phyloP scores from a whole-genome alignment of 2,113 vertebrate genomes.

The Scortum barcoo region DNA sequence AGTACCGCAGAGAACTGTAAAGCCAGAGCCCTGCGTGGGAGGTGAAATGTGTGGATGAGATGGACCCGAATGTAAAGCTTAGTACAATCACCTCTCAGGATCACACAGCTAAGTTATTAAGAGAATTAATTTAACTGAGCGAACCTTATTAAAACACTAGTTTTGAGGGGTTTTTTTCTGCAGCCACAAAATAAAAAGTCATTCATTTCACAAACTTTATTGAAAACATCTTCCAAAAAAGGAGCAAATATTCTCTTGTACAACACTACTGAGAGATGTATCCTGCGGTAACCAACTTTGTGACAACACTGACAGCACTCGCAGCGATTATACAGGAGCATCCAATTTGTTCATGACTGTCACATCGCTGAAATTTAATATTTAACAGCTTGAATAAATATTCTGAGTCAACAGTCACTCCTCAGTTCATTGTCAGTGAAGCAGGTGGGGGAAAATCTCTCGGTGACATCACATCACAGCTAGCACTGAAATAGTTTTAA shows the following conservation, averaged over 20 bases:
- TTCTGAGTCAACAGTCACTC: constrained; percentile 15
- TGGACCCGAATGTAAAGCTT: constrained; percentile 5
- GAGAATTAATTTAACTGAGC: not conserved
- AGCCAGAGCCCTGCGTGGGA: constrained; percentile 10
- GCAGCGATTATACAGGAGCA: constrained; percentile 33
- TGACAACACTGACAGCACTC: constrained; percentile 20
- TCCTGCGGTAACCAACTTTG: constrained; percentile 3
- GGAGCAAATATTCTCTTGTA: not conserved
- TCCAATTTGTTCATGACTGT: constrained; percentile 48
- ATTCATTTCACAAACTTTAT: not conserved
- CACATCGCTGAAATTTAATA: constrained; percentile 16
- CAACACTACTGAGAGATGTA: constrained; percentile 10
- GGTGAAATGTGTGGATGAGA: constrained; percentile 53
- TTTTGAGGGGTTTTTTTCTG: too few species aligned
- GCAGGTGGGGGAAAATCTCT: constrained; percentile 35
- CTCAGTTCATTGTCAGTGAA: not conserved
- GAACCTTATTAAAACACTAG: constrained; percentile 1
- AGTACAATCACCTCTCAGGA: constrained; percentile 26
- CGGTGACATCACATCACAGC: not conserved
- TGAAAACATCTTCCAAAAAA: not conserved
- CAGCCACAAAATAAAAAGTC: not conserved
- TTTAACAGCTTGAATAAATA: constrained; percentile 18
- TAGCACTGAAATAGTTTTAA: not conserved
- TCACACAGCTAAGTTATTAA: constrained; percentile 12
- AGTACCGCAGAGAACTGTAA: constrained; percentile 38